Base-by-base conservation (phyloP, 2,888 invertebrate genomes). In the Eutolmus rufibarbis region DNA sequence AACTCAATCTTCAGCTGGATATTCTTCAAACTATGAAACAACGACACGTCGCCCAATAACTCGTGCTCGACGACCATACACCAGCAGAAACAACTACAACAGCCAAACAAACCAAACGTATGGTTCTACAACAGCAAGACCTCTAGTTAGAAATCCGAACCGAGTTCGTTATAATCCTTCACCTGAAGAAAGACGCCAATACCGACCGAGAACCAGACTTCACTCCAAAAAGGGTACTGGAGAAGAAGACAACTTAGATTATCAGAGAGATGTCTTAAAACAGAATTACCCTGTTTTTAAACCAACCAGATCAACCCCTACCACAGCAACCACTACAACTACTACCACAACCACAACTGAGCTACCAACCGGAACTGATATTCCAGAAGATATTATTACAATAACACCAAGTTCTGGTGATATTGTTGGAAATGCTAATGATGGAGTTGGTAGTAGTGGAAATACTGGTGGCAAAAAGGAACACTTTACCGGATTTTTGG, bases 231-330 rank as follows among this genome's bases (percentile, higher is more conserved):
- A 88, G 51, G 46, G 9, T 31, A 74, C 78, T 81, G 91, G 90
- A 79, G 91, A 92, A 87, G 93, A 89, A 88, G 89, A 89, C 78
- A 90, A 93, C 87, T 88, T 95, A 88, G 95, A 95, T 2, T 95
- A 95, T 89, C 95, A 95, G 91, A 93, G 95, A 88, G 95, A 95
- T 90, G 93, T 95, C 2, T 90, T 95, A 5, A 95, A 95, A 89
- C 95, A 95, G 90, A 95, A 95, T 89, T 95, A 95, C 90, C 95
- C 95, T 1, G 94, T 95, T 0, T 94, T 95, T 7, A 94, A 94
- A 88, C 90, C 91, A 0, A 88, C 88, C 7, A 89, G 89, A 43
- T 89, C 91, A 0, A 90, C 92, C 19, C 90, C 90, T 0, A 91
- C 91, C n/a, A 91, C 90, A 12, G 92, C 91, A 40, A 91, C 92